A percentile compares a stretch with the other conserved stretches of the same genome.
Evolutionary conservation across 2,797 vertebrate genomes (phyloP).

Genomic region (Oryzias dopingdopingensis): DNA sequence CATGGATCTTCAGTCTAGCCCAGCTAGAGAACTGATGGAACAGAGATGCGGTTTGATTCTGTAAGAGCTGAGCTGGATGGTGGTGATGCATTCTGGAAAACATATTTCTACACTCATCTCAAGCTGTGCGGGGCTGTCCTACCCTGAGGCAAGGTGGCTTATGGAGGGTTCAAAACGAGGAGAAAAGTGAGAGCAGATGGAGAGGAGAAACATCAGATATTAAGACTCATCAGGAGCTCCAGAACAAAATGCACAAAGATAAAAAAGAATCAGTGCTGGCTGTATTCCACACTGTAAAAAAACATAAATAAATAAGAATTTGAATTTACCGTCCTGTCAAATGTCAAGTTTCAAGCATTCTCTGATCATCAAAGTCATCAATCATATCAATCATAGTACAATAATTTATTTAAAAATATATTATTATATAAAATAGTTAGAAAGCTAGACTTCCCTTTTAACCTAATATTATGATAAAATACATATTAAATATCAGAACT

Average conservation of each 20-base stretch:
- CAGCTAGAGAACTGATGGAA: slow-evolving; percentile 18
- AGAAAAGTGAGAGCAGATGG: neutral
- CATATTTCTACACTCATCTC: slow-evolving; percentile 25
- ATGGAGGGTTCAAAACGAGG: slow-evolving; percentile 9
- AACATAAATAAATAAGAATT: too few relatives aligned
- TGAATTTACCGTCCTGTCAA: too few relatives aligned
- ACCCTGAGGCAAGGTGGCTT: slow-evolving; percentile 27
- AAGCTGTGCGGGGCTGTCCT: slow-evolving; percentile 25
- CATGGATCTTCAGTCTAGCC: slow-evolving; percentile 12
- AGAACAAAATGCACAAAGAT: neutral
- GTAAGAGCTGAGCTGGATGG: slow-evolving; percentile 8
- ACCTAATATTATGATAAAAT: too few relatives aligned
- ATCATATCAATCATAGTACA: too few relatives aligned
- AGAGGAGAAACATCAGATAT: slow-evolving; percentile 1
- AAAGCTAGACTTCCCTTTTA: too few relatives aligned
- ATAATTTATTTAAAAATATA: too few relatives aligned
- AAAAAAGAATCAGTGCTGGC: neutral
- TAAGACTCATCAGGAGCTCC: neutral
- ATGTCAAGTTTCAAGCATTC: too few relatives aligned
- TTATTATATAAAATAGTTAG: too few relatives aligned
- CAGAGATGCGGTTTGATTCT: slow-evolving; percentile 31
- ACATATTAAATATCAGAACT: too few relatives aligned
- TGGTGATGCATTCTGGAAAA: slow-evolving; percentile 26
- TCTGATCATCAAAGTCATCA: too few relatives aligned
- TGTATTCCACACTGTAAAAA: too few relatives aligned